Evolutionary conservation across 2,113 vertebrate species (phyloP).

Genomic region (Hystrix brachyura): DNA sequence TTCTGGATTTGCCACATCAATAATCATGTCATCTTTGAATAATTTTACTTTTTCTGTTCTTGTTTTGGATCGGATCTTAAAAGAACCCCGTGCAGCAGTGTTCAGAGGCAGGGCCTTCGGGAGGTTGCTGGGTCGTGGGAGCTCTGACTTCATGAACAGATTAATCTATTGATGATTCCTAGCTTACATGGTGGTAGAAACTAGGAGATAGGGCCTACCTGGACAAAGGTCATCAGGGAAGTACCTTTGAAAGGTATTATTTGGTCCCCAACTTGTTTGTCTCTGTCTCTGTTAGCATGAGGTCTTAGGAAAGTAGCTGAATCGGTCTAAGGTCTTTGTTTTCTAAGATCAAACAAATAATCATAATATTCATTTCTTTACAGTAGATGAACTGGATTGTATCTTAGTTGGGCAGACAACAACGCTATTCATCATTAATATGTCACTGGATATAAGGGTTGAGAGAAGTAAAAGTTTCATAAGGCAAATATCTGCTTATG

Average conservation of each 20-base stretch:
- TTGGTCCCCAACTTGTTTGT: neutral
- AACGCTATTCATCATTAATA: neutral
- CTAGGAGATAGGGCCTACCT: neutral
- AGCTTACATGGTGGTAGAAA: neutral
- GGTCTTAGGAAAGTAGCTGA: neutral
- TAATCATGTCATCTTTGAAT: neutral
- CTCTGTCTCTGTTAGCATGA: neutral
- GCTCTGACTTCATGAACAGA: neutral
- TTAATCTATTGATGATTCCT: neutral
- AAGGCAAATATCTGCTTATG: neutral
- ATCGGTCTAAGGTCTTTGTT: neutral
- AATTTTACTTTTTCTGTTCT: neutral
- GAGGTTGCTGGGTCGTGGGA: neutral
- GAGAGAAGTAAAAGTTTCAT: neutral
- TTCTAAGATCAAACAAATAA: neutral
- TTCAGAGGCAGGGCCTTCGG: neutral
- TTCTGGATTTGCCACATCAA: neutral
- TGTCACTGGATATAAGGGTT: neutral
- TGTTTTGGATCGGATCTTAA: neutral
- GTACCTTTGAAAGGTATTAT: neutral
- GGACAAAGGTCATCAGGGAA: neutral
- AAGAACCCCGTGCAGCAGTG: neutral
- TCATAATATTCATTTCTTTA: neutral
- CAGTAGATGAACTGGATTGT: neutral
- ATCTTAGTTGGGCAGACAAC: neutral